These are phyloP conservation scores for Berghia stephanieae DNA, from an alignment of 1,140 invertebrate species.

Conservation along the genomic window DNA sequence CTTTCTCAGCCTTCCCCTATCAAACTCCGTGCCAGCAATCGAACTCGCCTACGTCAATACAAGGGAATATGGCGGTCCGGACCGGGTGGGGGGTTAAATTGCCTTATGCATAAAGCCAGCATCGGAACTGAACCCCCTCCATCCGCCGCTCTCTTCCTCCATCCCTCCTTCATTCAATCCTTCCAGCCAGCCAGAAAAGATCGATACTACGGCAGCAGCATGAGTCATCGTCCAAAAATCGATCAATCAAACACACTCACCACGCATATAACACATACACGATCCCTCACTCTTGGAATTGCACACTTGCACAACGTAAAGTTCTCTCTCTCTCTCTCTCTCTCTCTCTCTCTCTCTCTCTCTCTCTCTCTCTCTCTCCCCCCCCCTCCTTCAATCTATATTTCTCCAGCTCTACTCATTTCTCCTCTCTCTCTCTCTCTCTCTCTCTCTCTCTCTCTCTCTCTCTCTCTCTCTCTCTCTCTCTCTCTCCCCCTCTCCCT, in stretches of 20 bases:
- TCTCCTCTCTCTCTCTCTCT: neutral
- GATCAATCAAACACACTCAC: neutral
- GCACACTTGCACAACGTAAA: neutral
- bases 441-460: neutral
- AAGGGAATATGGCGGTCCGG: no score
- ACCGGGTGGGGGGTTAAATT: no score
- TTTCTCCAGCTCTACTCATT: neutral
- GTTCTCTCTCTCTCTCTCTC: conserved; percentile 17
- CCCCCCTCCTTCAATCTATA: neutral
- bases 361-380: conserved; percentile 1
- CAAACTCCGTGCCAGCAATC: no score
- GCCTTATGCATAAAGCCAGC: no score
- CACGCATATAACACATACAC: neutral
- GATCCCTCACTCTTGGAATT: neutral
- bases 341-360: neutral
- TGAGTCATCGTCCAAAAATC: no score
- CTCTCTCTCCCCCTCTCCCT: neutral
- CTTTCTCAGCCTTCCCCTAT: no score
- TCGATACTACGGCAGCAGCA: no score
- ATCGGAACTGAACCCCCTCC: no score
- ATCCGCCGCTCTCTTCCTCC: no score
- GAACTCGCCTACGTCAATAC: no score
- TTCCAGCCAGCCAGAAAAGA: no score
- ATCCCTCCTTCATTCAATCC: no score
- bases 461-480: neutral